Evolutionary conservation across 2,797 vertebrate species (phyloP).

Genomic region (Chelon labrosus): DNA sequence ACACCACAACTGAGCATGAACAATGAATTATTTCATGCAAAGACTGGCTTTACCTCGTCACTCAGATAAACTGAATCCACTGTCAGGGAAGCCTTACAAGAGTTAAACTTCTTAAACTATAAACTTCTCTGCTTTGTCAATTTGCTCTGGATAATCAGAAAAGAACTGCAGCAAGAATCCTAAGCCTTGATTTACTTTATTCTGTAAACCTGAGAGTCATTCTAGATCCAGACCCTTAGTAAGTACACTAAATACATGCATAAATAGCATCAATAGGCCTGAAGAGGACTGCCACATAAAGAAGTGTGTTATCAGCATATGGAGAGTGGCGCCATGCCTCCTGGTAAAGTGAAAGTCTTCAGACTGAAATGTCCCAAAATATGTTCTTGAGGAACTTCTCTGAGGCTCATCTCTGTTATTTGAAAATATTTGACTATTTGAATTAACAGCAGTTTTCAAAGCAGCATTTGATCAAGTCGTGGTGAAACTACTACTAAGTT

Average conservation of each 20-base stretch:
- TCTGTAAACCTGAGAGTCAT: neutral
- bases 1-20: neutral
- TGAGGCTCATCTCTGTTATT: neutral
- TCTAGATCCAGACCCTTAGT: neutral
- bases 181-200: neutral
- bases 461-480: neutral
- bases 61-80: neutral
- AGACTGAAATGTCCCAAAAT: slow-evolving; percentile 1
- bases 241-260: neutral
- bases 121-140: no score
- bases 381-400: neutral
- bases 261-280: neutral
- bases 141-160: neutral
- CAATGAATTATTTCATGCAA: slow-evolving; percentile 1
- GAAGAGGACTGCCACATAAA: neutral
- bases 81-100: neutral
- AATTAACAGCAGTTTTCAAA: neutral
- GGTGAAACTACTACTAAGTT: neutral
- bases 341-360: neutral
- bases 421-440: neutral
- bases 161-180: neutral
- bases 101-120: no score
- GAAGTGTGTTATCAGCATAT: slow-evolving; percentile 9
- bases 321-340: neutral
- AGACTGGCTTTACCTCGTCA: neutral